Conservation (phyloP, 2,797 vertebrate genomes). For the Fistularia tabacaria region DNA sequence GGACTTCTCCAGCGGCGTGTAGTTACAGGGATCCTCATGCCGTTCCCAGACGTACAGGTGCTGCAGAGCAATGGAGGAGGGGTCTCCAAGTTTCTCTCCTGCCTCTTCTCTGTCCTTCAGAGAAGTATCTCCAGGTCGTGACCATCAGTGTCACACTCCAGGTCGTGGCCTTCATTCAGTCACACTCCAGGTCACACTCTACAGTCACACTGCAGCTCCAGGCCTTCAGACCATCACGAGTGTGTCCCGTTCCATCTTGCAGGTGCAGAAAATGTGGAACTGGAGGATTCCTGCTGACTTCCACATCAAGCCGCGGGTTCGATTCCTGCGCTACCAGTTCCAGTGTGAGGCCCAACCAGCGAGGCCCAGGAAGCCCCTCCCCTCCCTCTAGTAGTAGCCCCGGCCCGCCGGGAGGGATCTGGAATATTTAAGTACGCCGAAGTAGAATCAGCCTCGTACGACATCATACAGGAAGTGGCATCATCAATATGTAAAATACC, state of each 20-base stretch:
- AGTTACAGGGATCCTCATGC: no score
- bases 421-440: conserved; percentile 1
- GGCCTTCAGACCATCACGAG: no score
- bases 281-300: conserved; percentile 86
- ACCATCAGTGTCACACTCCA: no score
- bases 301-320: conserved; percentile 74
- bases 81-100: no score
- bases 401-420: conserved; percentile 20
- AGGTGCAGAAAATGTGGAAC: conserved; percentile 84
- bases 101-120: no score
- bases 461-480: conserved; percentile 49
- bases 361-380: conserved; percentile 56
- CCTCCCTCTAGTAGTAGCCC: conserved; percentile 61
- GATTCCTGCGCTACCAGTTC: conserved; percentile 75
- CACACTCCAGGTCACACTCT: no score
- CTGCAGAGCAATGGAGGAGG: no score
- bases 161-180: no score
- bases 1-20: no score
- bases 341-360: conserved; percentile 72
- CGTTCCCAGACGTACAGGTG: no score
- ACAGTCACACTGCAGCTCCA: no score
- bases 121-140: no score
- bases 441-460: conserved; percentile 20
- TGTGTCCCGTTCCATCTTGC: conserved; percentile 2
- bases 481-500: conserved; percentile 48